These are phyloP conservation scores for Dissostichus mawsoni DNA, from an alignment of 2,113 vertebrate species.

Conservation along the genomic window DNA sequence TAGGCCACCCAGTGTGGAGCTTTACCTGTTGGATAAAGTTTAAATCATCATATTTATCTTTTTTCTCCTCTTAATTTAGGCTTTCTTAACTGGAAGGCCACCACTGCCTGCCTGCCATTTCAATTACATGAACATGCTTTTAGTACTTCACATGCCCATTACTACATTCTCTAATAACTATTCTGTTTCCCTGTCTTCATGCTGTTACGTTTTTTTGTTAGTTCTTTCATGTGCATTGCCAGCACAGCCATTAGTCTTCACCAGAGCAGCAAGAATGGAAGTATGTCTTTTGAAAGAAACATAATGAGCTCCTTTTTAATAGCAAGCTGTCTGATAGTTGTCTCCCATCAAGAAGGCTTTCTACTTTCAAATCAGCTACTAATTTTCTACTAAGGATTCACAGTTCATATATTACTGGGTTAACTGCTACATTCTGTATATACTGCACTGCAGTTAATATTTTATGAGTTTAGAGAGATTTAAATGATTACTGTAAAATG, in stretches of 20 bases:
- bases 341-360: slow-evolving; percentile 31
- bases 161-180: slow-evolving; percentile 17
- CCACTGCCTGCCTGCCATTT: slow-evolving; percentile 13
- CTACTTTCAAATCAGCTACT: slow-evolving; percentile 7
- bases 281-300: slow-evolving; percentile 28
- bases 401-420: slow-evolving; percentile 26
- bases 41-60: neutral
- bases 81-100: neutral
- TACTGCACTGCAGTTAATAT: slow-evolving; percentile 6
- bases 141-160: neutral
- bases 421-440: slow-evolving; percentile 19
- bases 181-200: slow-evolving; percentile 16
- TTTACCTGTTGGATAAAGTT: neutral
- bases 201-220: slow-evolving; percentile 21
- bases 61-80: too few relatives aligned
- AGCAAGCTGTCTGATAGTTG: slow-evolving; percentile 23
- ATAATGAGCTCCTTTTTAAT: slow-evolving; percentile 47
- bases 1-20: neutral
- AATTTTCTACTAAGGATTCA: neutral
- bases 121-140: neutral
- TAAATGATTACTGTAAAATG: slow-evolving; percentile 2
- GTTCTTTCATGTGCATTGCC: slow-evolving; percentile 37
- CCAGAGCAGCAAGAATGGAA: slow-evolving; percentile 22
- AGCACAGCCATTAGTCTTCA: slow-evolving; percentile 39
- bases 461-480: slow-evolving; percentile 6